Evolutionary conservation across 1,140 invertebrate species (phyloP).

Genomic region (Drosophila nigrodunni): DNA sequence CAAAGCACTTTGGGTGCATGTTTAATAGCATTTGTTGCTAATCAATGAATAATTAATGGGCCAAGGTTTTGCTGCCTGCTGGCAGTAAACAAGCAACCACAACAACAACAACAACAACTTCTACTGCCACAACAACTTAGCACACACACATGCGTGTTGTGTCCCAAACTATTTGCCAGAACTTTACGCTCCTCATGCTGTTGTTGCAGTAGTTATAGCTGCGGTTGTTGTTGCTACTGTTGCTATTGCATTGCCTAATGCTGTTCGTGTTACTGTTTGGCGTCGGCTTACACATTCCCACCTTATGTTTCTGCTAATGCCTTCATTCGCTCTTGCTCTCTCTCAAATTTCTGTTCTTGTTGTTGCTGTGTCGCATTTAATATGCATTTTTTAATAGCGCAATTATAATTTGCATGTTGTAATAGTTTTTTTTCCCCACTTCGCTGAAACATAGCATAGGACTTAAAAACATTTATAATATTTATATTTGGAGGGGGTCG

Average conservation of each 20-base stretch:
- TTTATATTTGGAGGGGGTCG: conserved; percentile 5
- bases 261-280: conserved; percentile 47
- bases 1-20: conserved; percentile 74
- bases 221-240: neutral
- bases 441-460: conserved; percentile 9
- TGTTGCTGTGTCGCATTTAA: conserved; percentile 75
- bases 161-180: conserved; percentile 44
- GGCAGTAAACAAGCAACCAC: conserved; percentile 29
- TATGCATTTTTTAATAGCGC: conserved; percentile 81
- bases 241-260: conserved; percentile 29
- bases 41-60: conserved; percentile 83
- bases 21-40: conserved; percentile 82
- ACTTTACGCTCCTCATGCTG: conserved; percentile 22
- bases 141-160: conserved; percentile 31
- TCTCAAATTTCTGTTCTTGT: conserved; percentile 39
- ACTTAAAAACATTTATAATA: conserved; percentile 33
- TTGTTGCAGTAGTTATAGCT: conserved; percentile 1
- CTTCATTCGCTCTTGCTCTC: neutral
- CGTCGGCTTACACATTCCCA: conserved; percentile 65
- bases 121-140: neutral
- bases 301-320: conserved; percentile 51
- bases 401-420: conserved; percentile 83
- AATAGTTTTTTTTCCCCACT: conserved; percentile 51
- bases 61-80: conserved; percentile 69
- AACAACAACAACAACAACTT: conserved; percentile 19